Percentiles rank a stretch among this genome's conserved stretches.
Conservation (phyloP, 2,797 vertebrate genomes). For the Melopsittacus undulatus region DNA sequence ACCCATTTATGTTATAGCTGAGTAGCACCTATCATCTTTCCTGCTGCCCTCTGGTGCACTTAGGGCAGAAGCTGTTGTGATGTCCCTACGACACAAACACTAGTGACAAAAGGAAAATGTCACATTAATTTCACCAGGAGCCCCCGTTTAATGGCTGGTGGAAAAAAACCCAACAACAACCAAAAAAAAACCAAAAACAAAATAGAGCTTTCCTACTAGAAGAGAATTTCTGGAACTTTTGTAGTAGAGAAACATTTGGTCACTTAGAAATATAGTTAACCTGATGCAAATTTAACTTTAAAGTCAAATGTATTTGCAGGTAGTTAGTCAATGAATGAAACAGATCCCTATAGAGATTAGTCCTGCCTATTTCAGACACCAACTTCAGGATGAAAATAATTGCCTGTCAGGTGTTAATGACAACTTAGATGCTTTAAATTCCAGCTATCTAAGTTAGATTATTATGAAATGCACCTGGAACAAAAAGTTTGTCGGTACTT, state of each 20-base stretch:
- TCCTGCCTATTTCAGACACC: not conserved
- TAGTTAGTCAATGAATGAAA: not conserved
- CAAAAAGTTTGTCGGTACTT: not conserved
- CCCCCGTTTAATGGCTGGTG: not conserved
- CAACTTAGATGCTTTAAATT: not conserved
- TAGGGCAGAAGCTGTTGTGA: not conserved
- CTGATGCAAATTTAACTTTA: not conserved
- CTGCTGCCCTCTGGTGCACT: not conserved
- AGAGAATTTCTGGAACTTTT: not conserved
- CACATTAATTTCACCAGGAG: not conserved
- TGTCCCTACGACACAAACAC: not conserved
- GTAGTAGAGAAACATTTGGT: accelerated
- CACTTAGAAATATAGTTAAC: not conserved
- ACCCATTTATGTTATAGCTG: not conserved
- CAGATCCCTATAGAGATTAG: not conserved
- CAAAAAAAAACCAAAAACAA: not conserved
- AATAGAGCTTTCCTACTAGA: not conserved
- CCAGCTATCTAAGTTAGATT: not conserved
- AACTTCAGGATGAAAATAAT: not conserved
- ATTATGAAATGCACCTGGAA: not conserved
- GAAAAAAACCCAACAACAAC: not conserved
- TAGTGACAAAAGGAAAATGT: not conserved
- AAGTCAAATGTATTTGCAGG: not conserved
- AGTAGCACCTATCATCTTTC: not conserved
- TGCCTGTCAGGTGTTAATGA: not conserved